Percentiles rank a stretch among this genome's conserved stretches.
phyloP scores from a whole-genome alignment of 2,113 vertebrate species.

The Piprites chloris region DNA sequence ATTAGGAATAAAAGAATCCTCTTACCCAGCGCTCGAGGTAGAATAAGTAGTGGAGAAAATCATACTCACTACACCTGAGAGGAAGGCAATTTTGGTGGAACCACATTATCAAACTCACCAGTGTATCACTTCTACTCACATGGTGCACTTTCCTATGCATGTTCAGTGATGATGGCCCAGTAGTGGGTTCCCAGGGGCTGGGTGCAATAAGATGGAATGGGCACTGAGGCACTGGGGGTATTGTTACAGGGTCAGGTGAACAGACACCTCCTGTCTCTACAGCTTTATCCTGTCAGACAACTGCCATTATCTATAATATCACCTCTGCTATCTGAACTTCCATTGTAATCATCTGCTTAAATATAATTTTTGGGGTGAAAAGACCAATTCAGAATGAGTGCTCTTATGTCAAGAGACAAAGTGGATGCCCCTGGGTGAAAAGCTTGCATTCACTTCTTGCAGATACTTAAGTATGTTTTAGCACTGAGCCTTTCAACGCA shows the following conservation, averaged over 20 bases:
- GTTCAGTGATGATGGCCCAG: fast-evolving
- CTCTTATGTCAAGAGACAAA: background rate
- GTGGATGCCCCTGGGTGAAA: background rate
- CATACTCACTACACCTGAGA: background rate
- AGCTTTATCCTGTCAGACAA: background rate
- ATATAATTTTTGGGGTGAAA: background rate
- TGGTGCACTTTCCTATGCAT: fast-evolving
- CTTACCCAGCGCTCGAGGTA: background rate
- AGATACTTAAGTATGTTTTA: background rate
- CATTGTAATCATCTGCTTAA: background rate
- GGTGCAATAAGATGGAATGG: background rate
- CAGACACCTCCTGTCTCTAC: fast-evolving
- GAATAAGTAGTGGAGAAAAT: background rate
- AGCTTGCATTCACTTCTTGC: background rate
- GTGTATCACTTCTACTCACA: background rate
- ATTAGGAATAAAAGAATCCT: background rate
- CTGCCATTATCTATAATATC: background rate
- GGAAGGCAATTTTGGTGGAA: background rate
- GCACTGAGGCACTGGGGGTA: background rate
- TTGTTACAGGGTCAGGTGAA: background rate
- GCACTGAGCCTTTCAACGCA: background rate
- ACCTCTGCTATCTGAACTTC: background rate
- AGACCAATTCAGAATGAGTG: background rate
- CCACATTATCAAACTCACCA: background rate
- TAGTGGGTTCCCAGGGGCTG: background rate